Base-by-base conservation (phyloP, 2,888 invertebrate species). In the Drosophila sordidapex region DNA sequence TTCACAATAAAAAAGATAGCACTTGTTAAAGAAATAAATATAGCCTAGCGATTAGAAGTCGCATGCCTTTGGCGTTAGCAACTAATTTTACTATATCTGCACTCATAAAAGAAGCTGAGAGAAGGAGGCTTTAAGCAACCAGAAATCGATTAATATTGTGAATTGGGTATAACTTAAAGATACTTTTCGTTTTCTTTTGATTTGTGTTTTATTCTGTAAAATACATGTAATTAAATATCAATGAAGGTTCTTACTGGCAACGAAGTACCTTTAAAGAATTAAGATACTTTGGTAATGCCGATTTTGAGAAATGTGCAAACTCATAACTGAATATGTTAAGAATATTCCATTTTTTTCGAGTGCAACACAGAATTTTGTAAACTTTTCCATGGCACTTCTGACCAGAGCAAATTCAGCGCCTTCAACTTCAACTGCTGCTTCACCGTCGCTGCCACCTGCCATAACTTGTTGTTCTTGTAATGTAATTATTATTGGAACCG, bases 401-500 rank as follows among this genome's bases (percentile, higher is more conserved):
- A 21, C 13, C 67, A 70, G 58, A 52, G 59, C 59, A 29, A 7
- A 60, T 27, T 35, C 46, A 51, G 10, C 52, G 35, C 15, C 58
- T 51, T 38, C 29, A 18, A 35, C 38, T 38, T 27, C 46, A 61
- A 15, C 25, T 57, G 49, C 21, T 21, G 56, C n/a, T 57, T 29
- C 43, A 29, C 15, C 57, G 46, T 57, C 46, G 43, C 54, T 60
- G 74, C 81, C 79, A 82, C 72, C 83, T 83, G 83, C 83, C 82
- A 89, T 82, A 87, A 82, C 80, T 81, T 64, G 70, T 77, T 77
- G 57, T 79, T 65, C 64, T 77, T 76, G 87, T 63, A 83, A 84
- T 87, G 87, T 63, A 83, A 84, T 87, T 87, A 84, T 89, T 87
- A 87, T 77, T 66, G 67, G 74, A 82, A 79, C 75, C 72, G 67